Conservation (phyloP, 2,113 vertebrate genomes). For the Calyptommatus sinebrachiatus region DNA sequence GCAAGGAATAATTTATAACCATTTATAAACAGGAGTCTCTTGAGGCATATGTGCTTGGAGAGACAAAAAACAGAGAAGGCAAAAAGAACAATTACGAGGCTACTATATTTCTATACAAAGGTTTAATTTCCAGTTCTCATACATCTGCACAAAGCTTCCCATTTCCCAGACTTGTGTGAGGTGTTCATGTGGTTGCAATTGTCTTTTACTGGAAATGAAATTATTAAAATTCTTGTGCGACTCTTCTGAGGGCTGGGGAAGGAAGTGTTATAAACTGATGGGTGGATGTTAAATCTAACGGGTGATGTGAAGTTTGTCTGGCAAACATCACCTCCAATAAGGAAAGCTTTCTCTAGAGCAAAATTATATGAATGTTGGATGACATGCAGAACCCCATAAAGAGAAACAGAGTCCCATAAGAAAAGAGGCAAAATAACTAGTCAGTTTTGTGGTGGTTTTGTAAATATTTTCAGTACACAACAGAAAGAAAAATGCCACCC, state of each 20-base stretch:
- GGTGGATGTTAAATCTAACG: conserved; percentile 3
- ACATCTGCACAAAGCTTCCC: background rate
- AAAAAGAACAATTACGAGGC: background rate
- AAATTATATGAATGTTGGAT: background rate
- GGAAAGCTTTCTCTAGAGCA: conserved; percentile 4
- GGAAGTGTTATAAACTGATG: conserved; percentile 13
- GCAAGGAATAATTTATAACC: conserved; percentile 16
- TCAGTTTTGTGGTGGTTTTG: background rate
- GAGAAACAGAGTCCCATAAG: background rate
- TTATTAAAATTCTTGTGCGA: conserved; percentile 7
- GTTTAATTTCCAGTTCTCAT: background rate
- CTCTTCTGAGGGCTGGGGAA: background rate
- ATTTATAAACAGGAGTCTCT: background rate
- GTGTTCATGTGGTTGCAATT: conserved; percentile 1
- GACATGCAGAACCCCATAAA: background rate
- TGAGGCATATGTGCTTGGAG: background rate
- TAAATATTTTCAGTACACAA: background rate
- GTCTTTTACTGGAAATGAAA: conserved; percentile 10
- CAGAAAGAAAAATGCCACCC: background rate
- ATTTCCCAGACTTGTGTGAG: background rate
- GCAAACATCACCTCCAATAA: background rate
- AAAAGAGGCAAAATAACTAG: background rate
- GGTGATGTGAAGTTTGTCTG: conserved; percentile 2
- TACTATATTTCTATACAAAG: background rate
- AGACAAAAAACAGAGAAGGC: background rate